Conservation (phyloP, 2,113 vertebrate species). For the Lophochroa leadbeateri region DNA sequence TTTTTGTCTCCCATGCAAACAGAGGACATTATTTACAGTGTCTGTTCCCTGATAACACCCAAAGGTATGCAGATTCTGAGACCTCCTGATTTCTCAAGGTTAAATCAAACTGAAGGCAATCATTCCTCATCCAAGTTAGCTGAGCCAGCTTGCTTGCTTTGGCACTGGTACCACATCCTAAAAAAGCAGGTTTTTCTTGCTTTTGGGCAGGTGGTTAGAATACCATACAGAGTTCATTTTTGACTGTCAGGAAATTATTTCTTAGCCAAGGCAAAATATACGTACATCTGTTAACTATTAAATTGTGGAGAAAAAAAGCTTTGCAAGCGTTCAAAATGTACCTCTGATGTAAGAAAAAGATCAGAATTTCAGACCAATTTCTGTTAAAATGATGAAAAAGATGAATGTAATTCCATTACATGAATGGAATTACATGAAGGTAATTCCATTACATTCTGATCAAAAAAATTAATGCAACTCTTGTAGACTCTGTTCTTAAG, state of each 20-base stretch:
- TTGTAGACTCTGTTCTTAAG: not conserved
- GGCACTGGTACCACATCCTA: constrained; percentile 46
- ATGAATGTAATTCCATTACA: not conserved
- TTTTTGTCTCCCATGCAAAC: not conserved
- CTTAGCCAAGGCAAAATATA: constrained; percentile 64
- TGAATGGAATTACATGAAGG: not conserved
- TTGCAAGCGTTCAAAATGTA: constrained; percentile 25
- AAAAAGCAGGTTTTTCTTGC: constrained; percentile 66
- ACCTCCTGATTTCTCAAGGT: constrained; percentile 69
- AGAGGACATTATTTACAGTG: not conserved
- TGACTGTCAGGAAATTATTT: constrained; percentile 76
- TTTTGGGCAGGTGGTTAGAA: constrained; percentile 69
- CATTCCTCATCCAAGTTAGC: constrained; percentile 54
- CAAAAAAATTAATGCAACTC: not conserved
- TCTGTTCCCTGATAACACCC: not conserved
- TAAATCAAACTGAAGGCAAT: constrained; percentile 62
- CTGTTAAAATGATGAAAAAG: not conserved
- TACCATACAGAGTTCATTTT: constrained; percentile 72
- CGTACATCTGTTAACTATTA: constrained; percentile 75
- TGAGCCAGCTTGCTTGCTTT: constrained; percentile 66
- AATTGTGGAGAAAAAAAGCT: constrained; percentile 52
- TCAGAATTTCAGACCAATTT: not conserved
- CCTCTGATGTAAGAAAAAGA: not conserved
- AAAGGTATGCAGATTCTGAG: constrained; percentile 25
- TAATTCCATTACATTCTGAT: not conserved